A percentile compares a stretch with the other conserved stretches of the same genome.
Evolutionary conservation across 2,888 invertebrate species (phyloP).

Genomic region (Eucriotettix oculatus): DNA sequence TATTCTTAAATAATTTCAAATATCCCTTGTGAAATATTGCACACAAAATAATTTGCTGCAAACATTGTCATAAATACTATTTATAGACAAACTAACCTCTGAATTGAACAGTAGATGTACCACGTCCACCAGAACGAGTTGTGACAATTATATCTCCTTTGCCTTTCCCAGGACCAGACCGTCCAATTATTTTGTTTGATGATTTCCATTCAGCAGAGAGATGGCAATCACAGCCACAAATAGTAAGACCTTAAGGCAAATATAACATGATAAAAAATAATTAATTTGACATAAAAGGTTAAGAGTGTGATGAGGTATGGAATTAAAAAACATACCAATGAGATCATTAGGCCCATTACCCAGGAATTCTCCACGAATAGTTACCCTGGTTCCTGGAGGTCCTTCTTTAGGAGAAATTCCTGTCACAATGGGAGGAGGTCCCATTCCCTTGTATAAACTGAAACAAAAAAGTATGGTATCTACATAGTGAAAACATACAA

Average conservation of each 20-base stretch:
- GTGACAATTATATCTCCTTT: constrained; percentile 83
- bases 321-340: constrained; percentile 36
- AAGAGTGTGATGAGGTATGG: background rate
- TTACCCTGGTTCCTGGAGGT: constrained; percentile 88
- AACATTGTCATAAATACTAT: background rate
- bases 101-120: constrained; percentile 79
- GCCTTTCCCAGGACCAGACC: constrained; percentile 83
- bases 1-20: too few species aligned
- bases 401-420: constrained; percentile 98
- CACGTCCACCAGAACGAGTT: constrained; percentile 71
- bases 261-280: background rate
- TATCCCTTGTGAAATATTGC: background rate
- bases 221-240: constrained; percentile 90
- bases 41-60: background rate
- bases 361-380: constrained; percentile 88
- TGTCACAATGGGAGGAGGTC: constrained; percentile 61
- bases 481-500: too few species aligned
- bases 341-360: constrained; percentile 74
- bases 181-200: constrained; percentile 87
- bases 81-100: constrained; percentile 34
- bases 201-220: constrained; percentile 97
- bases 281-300: constrained; percentile 1
- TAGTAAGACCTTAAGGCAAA: constrained; percentile 57
- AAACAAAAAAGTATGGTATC: too few species aligned
- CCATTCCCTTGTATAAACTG: constrained; percentile 2